Evolutionary conservation across 1,140 invertebrate genomes (phyloP).

Genomic region (Asbolus verrucosus): DNA sequence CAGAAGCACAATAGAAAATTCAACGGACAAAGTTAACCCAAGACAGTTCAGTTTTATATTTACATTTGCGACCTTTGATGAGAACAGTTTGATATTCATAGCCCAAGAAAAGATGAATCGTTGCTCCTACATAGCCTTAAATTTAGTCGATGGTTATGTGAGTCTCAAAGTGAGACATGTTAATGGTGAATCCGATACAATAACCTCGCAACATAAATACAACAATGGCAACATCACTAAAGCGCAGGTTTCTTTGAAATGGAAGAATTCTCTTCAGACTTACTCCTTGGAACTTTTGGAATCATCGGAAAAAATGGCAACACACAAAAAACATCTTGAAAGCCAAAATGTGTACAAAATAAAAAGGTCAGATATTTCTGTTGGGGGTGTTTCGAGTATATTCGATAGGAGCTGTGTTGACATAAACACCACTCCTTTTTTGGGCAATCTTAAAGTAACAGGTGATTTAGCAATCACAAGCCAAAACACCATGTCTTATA

Average conservation of each 20-base stretch:
- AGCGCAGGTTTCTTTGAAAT: conserved; percentile 71
- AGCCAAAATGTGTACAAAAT: conserved; percentile 48
- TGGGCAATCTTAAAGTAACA: conserved; percentile 53
- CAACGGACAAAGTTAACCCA: conserved; percentile 66
- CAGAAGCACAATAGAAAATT: conserved; percentile 32
- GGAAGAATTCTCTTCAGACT: background rate
- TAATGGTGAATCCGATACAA: conserved; percentile 66
- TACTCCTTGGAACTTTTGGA: background rate
- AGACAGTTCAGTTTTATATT: conserved; percentile 80
- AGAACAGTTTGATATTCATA: conserved; percentile 88
- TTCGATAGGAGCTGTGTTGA: conserved; percentile 44
- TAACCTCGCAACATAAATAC: conserved; percentile 78
- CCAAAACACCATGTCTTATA: conserved; percentile 42
- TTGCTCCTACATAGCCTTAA: conserved; percentile 67
- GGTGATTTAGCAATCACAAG: conserved; percentile 1
- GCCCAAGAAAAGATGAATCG: conserved; percentile 68
- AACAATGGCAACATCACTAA: conserved; percentile 86
- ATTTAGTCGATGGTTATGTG: conserved; percentile 80
- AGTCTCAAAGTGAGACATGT: conserved; percentile 80
- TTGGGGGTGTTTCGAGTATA: conserved; percentile 57
- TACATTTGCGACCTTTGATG: conserved; percentile 87
- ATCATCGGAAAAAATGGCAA: background rate
- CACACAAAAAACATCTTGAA: background rate
- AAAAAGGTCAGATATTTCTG: conserved; percentile 49
- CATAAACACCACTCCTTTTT: conserved; percentile 52